Evolutionary conservation across 2,113 vertebrate species (phyloP), one percentile per base, ranked within the genome.

Genomic region (Panthera leo): DNA sequence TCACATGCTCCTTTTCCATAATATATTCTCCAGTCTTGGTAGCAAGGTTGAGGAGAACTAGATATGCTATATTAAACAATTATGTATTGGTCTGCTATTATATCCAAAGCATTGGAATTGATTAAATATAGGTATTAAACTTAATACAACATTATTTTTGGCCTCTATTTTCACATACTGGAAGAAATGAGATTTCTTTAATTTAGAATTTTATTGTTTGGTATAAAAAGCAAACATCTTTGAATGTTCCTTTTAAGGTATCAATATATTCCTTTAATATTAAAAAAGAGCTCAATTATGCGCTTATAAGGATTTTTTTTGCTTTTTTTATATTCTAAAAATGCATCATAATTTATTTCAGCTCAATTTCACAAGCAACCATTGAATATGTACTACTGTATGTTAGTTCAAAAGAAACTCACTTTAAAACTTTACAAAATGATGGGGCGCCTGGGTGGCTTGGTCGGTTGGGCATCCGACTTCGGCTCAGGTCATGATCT

Each of bases 391-490:
- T 48, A 85, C n/a, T 63, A 51, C 61, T 92, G 42, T 95, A 88
- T 58, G 25, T 61, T 63, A 45, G 11, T 73, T 94, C 85, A 61
- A 70, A 88, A 87, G 85, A 94, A 34, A 71, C 14, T 78, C 53
- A 68, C 48, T 97, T 94, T 94, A 87, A 75, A 86, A 94, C 45
- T 78, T 93, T 84, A 42, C 89, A 91, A 96, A 68, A 76, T 94
- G 53, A 39, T 39, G 39, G 39, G 39, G 39, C 39, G 39, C 39
- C 39, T 39, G 39, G 39, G 39, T 39, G 39, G 4, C 39, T 39
- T 1, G 39, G 39, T 39, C 39, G 39, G 39, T 39, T 39, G 4
- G 4, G 39, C 39, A 4, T 39, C 39, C 4, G 39, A 39, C 39
- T 39, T 39, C 39, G 4, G 39, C 39, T 39, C 39, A 39, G 39